Conservation (phyloP, 2,113 vertebrate species). For the Bubo blakistoni region DNA sequence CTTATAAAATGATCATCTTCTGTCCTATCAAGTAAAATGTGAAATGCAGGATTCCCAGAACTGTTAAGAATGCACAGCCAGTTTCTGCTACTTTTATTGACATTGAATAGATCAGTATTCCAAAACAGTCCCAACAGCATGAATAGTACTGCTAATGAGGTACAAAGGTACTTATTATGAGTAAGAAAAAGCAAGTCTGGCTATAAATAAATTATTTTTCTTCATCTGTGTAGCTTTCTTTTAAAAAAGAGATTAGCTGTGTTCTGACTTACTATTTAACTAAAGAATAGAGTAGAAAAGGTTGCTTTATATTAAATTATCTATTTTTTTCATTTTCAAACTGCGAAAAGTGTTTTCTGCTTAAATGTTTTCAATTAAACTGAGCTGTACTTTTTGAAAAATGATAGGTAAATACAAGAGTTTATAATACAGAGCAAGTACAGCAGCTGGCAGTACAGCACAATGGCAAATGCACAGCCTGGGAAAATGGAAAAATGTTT, state of each 20-base stretch:
- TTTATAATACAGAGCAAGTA: background rate
- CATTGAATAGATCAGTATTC: background rate
- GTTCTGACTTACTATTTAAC: background rate
- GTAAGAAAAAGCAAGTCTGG: background rate
- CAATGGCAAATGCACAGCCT: background rate
- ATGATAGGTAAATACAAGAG: background rate
- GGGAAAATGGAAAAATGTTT: background rate
- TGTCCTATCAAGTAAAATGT: background rate
- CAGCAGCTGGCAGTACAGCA: slow-evolving; percentile 12
- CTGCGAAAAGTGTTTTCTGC: background rate
- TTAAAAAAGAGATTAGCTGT: background rate
- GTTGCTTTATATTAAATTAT: background rate
- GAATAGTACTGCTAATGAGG: background rate
- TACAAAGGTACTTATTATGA: background rate
- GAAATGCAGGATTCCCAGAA: background rate
- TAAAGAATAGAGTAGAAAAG: background rate
- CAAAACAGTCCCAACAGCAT: background rate
- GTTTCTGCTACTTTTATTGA: background rate
- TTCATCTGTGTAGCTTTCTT: background rate
- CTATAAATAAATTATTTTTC: background rate
- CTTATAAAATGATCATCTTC: background rate
- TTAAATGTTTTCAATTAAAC: background rate
- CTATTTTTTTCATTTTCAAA: background rate
- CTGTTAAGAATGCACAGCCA: background rate
- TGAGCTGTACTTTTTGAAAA: background rate